Evolutionary conservation across 2,113 vertebrate genomes (phyloP).

Genomic region (Cololabis saira): DNA sequence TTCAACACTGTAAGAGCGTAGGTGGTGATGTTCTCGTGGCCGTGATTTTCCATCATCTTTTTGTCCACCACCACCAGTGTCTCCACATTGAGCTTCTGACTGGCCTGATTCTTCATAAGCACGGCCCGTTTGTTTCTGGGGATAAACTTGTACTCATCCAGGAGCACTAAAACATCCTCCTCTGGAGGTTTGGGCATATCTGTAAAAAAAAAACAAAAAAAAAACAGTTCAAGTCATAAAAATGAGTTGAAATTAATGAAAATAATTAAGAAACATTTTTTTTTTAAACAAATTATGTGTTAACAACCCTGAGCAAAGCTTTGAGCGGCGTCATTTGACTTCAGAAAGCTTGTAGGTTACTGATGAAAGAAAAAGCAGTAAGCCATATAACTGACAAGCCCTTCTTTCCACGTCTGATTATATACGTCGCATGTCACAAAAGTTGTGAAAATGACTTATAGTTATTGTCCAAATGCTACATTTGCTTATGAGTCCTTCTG

Average conservation of each 20-base stretch:
- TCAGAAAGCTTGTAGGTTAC: conserved; percentile 11
- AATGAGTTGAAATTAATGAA: not conserved
- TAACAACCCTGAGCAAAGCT: not conserved
- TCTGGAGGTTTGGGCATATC: conserved; percentile 87
- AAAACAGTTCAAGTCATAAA: conserved; percentile 15
- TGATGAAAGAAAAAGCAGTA: conserved; percentile 37
- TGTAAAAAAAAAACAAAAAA: conserved; percentile 39
- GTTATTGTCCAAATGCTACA: conserved; percentile 18
- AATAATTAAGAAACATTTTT: not conserved
- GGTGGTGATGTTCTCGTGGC: conserved; percentile 89
- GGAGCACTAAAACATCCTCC: conserved; percentile 79
- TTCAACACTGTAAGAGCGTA: conserved; percentile 92
- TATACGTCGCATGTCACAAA: not conserved
- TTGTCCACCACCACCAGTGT: conserved; percentile 90
- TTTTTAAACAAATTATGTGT: not conserved
- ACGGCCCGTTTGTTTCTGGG: conserved; percentile 81
- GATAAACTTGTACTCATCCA: conserved; percentile 84
- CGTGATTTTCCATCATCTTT: conserved; percentile 89
- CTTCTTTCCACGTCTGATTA: conserved; percentile 18
- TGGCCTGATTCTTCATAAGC: conserved; percentile 69
- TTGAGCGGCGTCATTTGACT: not conserved
- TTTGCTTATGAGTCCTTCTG: conserved; percentile 26
- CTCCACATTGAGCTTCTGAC: conserved; percentile 86
- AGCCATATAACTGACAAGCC: conserved; percentile 15
- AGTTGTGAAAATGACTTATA: conserved; percentile 11